Percentiles rank a stretch among this genome's conserved stretches.
These are phyloP conservation scores for Dicyrtoma fusca DNA, from an alignment of 2,888 invertebrate genomes.

Conservation along the genomic window DNA sequence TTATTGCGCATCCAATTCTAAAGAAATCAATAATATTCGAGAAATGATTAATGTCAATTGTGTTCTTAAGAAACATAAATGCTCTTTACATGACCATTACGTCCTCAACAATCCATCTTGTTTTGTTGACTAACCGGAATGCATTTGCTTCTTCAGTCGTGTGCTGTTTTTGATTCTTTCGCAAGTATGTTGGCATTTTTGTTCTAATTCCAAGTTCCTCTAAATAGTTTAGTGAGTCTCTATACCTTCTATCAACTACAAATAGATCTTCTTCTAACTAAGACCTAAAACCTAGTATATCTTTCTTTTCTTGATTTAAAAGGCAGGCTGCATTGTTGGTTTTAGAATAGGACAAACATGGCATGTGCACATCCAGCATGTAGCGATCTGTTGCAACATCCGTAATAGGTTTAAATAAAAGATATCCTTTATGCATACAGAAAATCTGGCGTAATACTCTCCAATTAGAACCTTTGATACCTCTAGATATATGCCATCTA, in stretches of 20 bases:
- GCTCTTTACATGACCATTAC: too few relatives aligned
- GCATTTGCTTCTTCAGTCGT: conserved; percentile 10
- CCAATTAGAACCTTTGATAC: conserved; percentile 12
- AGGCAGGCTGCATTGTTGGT: conserved; percentile 1
- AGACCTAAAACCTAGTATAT: background rate
- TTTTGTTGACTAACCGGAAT: conserved; percentile 9
- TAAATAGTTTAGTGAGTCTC: conserved; percentile 1
- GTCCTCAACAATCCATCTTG: conserved; percentile 21
- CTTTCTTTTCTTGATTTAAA: background rate
- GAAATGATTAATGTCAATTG: background rate
- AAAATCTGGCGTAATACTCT: background rate
- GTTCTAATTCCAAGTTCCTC: background rate
- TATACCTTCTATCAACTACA: conserved; percentile 15
- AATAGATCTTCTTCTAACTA: conserved; percentile 7
- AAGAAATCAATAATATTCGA: conserved; percentile 13
- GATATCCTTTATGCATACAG: conserved; percentile 6
- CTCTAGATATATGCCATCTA: conserved; percentile 18
- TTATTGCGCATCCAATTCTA: conserved; percentile 21
- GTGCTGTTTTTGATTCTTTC: conserved; percentile 14
- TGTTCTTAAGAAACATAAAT: conserved; percentile 4
- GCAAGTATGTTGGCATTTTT: conserved; percentile 13
- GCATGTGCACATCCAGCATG: background rate
- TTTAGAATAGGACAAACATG: conserved; percentile 1
- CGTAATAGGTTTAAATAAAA: conserved; percentile 4
- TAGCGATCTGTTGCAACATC: conserved; percentile 8